Evolutionary conservation across 2,797 vertebrate species (phyloP).

Genomic region (Oreonectes daqikongensis): DNA sequence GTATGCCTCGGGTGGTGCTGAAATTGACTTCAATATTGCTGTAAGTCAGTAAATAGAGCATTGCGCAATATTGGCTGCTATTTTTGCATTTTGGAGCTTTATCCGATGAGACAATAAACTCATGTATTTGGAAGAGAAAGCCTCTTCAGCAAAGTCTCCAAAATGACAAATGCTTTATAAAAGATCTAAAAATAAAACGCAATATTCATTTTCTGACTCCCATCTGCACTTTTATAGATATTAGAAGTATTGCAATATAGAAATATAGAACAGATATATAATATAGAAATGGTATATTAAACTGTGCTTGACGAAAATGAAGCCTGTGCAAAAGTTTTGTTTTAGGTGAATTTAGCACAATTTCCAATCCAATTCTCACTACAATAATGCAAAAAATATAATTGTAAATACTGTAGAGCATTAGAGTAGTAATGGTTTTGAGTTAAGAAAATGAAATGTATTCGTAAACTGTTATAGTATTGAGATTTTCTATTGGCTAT

Average conservation of each 20-base stretch:
- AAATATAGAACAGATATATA: neutral
- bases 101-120: slow-evolving; percentile 23
- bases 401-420: neutral
- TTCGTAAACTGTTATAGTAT: neutral
- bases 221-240: neutral
- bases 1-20: slow-evolving; percentile 27
- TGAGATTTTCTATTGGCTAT: neutral
- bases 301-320: neutral
- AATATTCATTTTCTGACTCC: neutral
- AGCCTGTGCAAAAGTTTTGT: neutral
- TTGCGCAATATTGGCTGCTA: slow-evolving; percentile 36
- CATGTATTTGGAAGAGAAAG: neutral
- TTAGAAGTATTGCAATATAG: neutral
- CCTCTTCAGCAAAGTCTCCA: slow-evolving; percentile 6
- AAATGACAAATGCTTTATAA: slow-evolving; percentile 10
- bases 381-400: neutral
- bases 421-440: neutral
- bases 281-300: neutral
- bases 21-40: slow-evolving; percentile 37
- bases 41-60: slow-evolving; percentile 42
- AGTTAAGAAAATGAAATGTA: neutral
- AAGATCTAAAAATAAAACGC: slow-evolving; percentile 1
- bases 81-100: slow-evolving; percentile 30
- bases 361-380: neutral
- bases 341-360: neutral